Evolutionary conservation across 30 jellyfish, hydroid and myxozoan species (phyloP).

Genomic region (Catostylus mosaicus): DNA sequence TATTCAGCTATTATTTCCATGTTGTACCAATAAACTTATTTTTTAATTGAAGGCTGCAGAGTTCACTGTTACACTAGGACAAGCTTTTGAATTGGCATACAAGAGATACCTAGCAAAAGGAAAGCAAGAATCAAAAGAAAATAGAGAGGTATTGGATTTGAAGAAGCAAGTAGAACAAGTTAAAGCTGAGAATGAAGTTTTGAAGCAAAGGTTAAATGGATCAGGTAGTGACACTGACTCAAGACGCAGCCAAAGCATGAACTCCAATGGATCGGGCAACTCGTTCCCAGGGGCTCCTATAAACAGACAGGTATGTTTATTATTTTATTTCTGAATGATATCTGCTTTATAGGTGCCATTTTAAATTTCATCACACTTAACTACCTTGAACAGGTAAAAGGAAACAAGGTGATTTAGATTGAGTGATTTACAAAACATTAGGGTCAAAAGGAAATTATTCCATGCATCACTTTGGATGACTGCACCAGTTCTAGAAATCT

Average conservation of each 20-base stretch:
- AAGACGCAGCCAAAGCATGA: conserved; percentile 30
- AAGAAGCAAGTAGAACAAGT: conserved; percentile 70
- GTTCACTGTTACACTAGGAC: conserved; percentile 90
- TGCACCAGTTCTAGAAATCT: too few relatives aligned
- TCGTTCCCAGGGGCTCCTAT: conserved; percentile 9
- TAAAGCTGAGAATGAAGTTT: conserved; percentile 57
- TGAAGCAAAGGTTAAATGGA: conserved; percentile 40
- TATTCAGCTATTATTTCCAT: too few relatives aligned
- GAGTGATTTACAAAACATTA: too few relatives aligned
- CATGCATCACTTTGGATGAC: too few relatives aligned
- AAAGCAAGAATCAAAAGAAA: conserved; percentile 69
- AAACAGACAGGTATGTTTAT: not conserved
- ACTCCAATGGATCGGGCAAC: conserved; percentile 22
- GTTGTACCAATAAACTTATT: too few relatives aligned
- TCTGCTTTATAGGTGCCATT: too few relatives aligned
- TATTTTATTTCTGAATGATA: not conserved
- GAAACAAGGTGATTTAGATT: too few relatives aligned
- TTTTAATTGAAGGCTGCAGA: conserved; percentile 78
- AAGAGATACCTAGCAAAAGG: conserved; percentile 75
- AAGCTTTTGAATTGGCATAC: conserved; percentile 96
- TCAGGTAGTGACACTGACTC: conserved; percentile 13
- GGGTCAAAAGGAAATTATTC: too few relatives aligned
- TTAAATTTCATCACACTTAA: too few relatives aligned
- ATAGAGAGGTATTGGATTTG: conserved; percentile 62
- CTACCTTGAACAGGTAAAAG: too few relatives aligned